Evolutionary conservation across 2,113 vertebrate species (phyloP).

Genomic region (Ammospiza nelsoni): DNA sequence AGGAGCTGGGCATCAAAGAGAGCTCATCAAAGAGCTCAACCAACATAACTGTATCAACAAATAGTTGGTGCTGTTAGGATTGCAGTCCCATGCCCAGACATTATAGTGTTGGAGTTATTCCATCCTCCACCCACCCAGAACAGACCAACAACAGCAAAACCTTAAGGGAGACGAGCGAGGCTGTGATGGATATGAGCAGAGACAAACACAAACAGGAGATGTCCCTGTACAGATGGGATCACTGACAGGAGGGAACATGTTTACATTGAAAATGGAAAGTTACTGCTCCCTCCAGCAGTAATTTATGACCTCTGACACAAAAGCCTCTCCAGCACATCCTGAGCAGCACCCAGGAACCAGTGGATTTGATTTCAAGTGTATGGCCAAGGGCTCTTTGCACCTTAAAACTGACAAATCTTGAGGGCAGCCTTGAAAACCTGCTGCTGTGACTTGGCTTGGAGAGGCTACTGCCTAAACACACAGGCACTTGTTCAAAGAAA

Average conservation of each 20-base stretch:
- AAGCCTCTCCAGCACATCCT: not conserved
- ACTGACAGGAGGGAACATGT: not conserved
- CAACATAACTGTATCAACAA: constrained; percentile 17
- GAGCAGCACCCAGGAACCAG: not conserved
- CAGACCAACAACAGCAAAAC: not conserved
- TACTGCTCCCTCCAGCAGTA: not conserved
- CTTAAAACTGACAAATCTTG: not conserved
- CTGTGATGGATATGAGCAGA: not conserved
- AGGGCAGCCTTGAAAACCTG: not conserved
- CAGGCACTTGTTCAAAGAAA: not conserved
- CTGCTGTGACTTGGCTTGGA: not conserved
- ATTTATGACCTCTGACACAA: not conserved
- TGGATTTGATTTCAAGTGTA: not conserved
- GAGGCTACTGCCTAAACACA: not conserved
- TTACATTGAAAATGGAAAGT: not conserved
- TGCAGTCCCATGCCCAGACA: not conserved
- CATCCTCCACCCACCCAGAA: not conserved
- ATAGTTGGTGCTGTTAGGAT: not conserved
- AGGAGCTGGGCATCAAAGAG: not conserved
- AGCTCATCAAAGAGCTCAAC: not conserved
- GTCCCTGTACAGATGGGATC: not conserved
- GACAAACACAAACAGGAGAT: not conserved
- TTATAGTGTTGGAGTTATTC: not conserved
- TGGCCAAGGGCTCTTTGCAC: not conserved
- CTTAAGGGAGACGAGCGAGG: not conserved